phyloP scores from a whole-genome alignment of 2,113 vertebrate genomes.

The Psilopsiagon aurifrons region DNA sequence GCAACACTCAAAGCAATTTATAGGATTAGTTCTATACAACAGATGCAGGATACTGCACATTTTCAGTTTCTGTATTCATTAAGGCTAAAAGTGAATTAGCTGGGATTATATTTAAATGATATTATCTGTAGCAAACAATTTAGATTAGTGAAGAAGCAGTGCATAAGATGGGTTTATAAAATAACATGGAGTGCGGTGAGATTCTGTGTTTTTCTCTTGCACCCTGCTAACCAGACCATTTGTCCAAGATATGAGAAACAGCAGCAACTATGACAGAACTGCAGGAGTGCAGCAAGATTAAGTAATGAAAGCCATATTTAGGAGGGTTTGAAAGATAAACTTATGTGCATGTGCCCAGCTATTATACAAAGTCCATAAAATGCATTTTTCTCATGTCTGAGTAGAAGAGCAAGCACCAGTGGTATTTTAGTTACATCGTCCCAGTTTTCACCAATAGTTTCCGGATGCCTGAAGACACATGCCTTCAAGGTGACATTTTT shows the following conservation, averaged over 20 bases:
- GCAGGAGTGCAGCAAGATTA: neutral
- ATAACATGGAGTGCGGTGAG: neutral
- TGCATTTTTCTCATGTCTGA: neutral
- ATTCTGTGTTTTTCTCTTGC: neutral
- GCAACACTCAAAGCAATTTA: conserved; percentile 21
- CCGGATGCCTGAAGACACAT: neutral
- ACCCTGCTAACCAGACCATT: neutral
- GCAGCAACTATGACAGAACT: neutral
- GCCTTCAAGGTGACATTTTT: neutral
- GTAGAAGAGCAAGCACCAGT: neutral
- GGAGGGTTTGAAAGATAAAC: neutral
- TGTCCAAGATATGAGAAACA: neutral
- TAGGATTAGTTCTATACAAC: neutral
- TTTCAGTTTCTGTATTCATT: neutral
- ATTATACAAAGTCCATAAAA: neutral
- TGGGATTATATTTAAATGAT: neutral
- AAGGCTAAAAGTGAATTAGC: conserved; percentile 16
- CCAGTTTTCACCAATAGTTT: neutral
- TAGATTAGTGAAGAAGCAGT: neutral
- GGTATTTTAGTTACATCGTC: neutral
- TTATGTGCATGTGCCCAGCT: neutral
- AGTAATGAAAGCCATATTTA: neutral
- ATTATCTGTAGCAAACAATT: neutral
- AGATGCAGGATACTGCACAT: neutral
- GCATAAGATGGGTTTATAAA: neutral